Conservation (phyloP, 2,888 invertebrate genomes). For the Melipona bicolor region DNA sequence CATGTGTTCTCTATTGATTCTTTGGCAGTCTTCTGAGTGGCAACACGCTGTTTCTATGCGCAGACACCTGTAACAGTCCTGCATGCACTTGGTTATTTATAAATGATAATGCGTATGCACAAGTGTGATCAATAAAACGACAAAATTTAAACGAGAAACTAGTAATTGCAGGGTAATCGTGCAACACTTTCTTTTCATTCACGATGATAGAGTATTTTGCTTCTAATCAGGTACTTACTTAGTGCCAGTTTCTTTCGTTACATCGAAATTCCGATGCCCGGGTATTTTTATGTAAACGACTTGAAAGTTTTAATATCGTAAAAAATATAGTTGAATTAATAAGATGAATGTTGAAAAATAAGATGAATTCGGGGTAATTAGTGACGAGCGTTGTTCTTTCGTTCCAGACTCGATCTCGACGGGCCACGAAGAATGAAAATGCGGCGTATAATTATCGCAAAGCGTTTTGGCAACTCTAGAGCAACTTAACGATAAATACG, state of each 20-base stretch:
- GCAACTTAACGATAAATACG: neutral
- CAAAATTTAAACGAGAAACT: neutral
- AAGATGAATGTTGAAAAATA: neutral
- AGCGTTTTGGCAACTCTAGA: neutral
- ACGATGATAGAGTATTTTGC: neutral
- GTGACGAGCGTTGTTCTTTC: neutral
- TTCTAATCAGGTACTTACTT: neutral
- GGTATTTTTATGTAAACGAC: neutral
- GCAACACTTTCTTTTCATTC: neutral
- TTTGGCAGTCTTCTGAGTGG: neutral
- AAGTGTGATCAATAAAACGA: constrained; percentile 1
- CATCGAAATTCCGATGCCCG: neutral
- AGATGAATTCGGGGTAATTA: neutral
- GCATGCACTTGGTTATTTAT: neutral
- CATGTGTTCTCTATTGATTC: neutral
- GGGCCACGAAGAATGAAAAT: neutral
- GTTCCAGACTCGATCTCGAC: neutral
- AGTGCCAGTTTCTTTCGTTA: too few species aligned
- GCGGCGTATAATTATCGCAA: neutral
- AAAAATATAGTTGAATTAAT: neutral
- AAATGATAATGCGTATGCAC: neutral
- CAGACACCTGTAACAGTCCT: constrained; percentile 9
- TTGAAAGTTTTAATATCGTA: too few species aligned
- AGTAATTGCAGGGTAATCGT: neutral
- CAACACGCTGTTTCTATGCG: constrained; percentile 6